These are phyloP conservation scores for Syrrhaptes paradoxus DNA, from an alignment of 2,113 vertebrate genomes.

Conservation along the genomic window DNA sequence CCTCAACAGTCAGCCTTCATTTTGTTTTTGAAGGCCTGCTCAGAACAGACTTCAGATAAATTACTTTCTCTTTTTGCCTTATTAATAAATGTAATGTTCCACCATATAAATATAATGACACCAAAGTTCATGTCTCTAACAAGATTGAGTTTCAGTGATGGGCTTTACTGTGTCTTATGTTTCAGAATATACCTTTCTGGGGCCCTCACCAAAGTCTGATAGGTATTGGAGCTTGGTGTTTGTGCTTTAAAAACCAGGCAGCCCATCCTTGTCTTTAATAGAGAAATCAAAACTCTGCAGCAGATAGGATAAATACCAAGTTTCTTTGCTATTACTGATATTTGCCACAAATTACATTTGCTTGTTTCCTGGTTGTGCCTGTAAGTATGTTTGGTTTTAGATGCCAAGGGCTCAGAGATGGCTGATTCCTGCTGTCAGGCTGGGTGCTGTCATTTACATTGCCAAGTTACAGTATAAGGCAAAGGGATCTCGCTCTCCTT, in stretches of 20 bases:
- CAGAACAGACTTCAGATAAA: not conserved
- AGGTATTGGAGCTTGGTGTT: not conserved
- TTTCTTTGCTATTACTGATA: not conserved
- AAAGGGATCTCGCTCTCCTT: slow-evolving; percentile 54
- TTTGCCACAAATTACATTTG: not conserved
- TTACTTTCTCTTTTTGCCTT: not conserved
- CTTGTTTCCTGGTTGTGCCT: not conserved
- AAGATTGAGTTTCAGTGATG: not conserved
- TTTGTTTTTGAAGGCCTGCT: not conserved
- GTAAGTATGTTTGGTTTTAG: not conserved
- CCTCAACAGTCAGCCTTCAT: not conserved
- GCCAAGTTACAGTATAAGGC: slow-evolving; percentile 75
- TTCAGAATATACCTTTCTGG: not conserved
- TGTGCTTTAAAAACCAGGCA: not conserved
- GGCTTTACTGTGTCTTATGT: not conserved
- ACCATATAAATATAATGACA: not conserved
- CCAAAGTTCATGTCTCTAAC: not conserved
- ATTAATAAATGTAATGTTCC: not conserved
- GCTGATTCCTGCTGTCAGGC: not conserved
- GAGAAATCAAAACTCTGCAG: not conserved
- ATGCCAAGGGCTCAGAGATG: not conserved
- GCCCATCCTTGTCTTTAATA: not conserved
- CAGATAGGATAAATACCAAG: not conserved
- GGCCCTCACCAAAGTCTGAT: not conserved
- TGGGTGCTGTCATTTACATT: slow-evolving; percentile 25